These are phyloP conservation scores for Battus philenor DNA, from an alignment of 1,140 invertebrate species.

Conservation along the genomic window DNA sequence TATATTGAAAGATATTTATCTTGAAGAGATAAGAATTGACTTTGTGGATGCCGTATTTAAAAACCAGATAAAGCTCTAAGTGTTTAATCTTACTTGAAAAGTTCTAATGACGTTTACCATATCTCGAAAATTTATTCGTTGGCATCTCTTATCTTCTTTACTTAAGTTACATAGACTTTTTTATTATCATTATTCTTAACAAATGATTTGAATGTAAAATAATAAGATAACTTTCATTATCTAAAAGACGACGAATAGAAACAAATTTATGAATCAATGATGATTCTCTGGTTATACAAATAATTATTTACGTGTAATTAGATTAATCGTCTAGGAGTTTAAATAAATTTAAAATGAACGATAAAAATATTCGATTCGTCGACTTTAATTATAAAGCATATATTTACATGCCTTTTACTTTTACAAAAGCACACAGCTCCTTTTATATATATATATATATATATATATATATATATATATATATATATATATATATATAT, in stretches of 20 bases:
- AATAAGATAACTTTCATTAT: conserved; percentile 4
- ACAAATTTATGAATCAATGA: too few relatives aligned
- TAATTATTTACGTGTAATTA: too few relatives aligned
- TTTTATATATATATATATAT: conserved; percentile 6
- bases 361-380: neutral
- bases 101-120: conserved; percentile 13
- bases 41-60: conserved; percentile 1
- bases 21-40: too few relatives aligned
- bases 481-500: too few relatives aligned
- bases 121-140: conserved; percentile 13
- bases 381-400: conserved; percentile 3
- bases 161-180: neutral
- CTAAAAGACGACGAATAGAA: neutral
- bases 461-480: too few relatives aligned
- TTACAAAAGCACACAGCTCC: conserved; percentile 6
- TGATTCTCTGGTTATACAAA: too few relatives aligned
- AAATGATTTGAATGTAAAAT: conserved; percentile 10
- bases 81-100: conserved; percentile 9
- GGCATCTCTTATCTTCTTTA: conserved; percentile 5
- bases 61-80: conserved; percentile 8
- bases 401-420: conserved; percentile 8
- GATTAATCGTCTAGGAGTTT: too few relatives aligned
- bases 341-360: too few relatives aligned
- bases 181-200: conserved; percentile 3
- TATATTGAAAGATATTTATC: too few relatives aligned